Evolutionary conservation across 2,888 invertebrate genomes (phyloP), one percentile per base, ranked within the genome.

Genomic region (Neoaliturus tenellus): DNA sequence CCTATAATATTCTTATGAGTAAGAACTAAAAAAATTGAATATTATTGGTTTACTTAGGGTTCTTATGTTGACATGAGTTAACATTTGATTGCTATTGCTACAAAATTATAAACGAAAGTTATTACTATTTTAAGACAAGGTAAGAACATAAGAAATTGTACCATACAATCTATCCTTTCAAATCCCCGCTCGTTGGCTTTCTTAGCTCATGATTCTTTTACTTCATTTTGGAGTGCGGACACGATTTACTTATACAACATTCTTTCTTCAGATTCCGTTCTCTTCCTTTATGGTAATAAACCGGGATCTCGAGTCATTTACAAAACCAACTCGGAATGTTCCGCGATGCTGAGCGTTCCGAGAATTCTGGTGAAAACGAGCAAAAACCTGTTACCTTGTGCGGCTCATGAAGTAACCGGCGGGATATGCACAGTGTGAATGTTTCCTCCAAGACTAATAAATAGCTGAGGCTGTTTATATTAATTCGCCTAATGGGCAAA

Each of bases 351-450:
- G 62, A 14, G 62, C 14, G 31, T 62, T 6, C 62, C 62, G 12
- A 62, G 62, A 62, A 62, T 62, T 62, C 62, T 55, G 12, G 25
- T 62, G 62, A 62, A 51, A 62, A 28, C 25, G 28, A 62, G 62
- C 55, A 62, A 62, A 62, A 62, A 25, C 62, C 62, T 62, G 62
- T 62, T 28, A 14, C 17, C 28, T 28, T 28, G 14, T 62, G 62
- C 28, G 6, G 28, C 62, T 14, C 55, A 55, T 23, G 28, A 62
- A 28, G 62, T 62, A 31, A 62, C 62, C 14, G 12, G 62, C 28
- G 10, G 28, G 31, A 62, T 62, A 5, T 62, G 62, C 62, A 62
- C 31, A 62, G 1, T 55, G 55, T 55, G 23, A 55, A 55, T 55
- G 12, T 20, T 14, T 55, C 14, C 6, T 20, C 55, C 12, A 8